Base-by-base conservation (phyloP, 2,797 vertebrate species). In the Podarcis lilfordi region DNA sequence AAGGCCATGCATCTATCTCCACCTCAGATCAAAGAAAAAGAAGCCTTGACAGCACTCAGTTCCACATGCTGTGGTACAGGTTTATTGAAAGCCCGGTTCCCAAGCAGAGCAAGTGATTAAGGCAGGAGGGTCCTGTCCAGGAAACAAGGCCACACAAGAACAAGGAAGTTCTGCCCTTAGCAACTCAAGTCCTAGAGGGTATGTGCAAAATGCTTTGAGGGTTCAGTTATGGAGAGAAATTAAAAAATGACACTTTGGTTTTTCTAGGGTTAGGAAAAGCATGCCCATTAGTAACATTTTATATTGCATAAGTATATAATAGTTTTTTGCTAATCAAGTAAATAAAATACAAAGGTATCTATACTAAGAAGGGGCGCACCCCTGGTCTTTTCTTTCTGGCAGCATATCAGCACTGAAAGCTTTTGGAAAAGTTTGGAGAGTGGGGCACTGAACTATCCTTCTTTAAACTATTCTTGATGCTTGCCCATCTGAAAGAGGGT, bases 401-500 rank as follows among this genome's bases (percentile, higher is more conserved):
- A 35, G 0, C 2, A 0, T 0, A 13, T 94, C 91, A 97, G 85
- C 95, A 95, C 11, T 96, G 97, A 96, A 99, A 99, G 2, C 98
- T 96, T 23, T 98, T 97, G 0, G 98, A 98, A 92, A 99, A 99
- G 43, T 98, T 98, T 0, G 99, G 99, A 1, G 98, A 98, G 13
- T 97, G 97, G 0, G 99, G 98, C 5, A 97, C 86, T 0, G 99
- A 40, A 40, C 40, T 40, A 40, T 40, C 40, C 40, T 40, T 40
- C 40, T 40, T 40, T 40, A 6, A 1, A 7, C 40, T 40, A 40
- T 40, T 7, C 40, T 40, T 40, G 40, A 40, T 40, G 40, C 40
- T 40, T 40, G 40, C 5, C 5, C 5, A 40, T 40, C 40, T 40
- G 40, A 1, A 40, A 40, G 40, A 40, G 40, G 1, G 40, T 7